Percentiles rank a stretch among this genome's conserved stretches.
These are phyloP conservation scores for Rhagophthalmus giganteus DNA, from an alignment of 2,888 invertebrate genomes.

Conservation along the genomic window DNA sequence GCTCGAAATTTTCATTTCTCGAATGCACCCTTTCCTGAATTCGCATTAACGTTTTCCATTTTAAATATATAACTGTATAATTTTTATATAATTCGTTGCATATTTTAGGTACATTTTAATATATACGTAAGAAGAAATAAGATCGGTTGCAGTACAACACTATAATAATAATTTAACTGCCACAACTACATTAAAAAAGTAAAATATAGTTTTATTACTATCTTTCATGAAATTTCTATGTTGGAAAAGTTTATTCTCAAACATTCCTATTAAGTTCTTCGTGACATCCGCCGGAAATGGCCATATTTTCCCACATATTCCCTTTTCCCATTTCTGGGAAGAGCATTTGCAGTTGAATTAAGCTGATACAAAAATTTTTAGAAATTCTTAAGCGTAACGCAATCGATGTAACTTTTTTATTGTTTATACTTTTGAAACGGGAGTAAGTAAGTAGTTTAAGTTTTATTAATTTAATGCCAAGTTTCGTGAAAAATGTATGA, in stretches of 20 bases:
- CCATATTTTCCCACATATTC: slow-evolving; percentile 41
- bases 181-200: slow-evolving; percentile 3
- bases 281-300: slow-evolving; percentile 41
- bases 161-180: slow-evolving; percentile 2
- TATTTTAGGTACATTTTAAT: too few relatives aligned
- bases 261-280: slow-evolving; percentile 37
- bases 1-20: slow-evolving; percentile 25
- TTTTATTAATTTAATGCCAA: too few relatives aligned
- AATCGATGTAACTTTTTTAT: background rate
- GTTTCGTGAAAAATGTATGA: too few relatives aligned
- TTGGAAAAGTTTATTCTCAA: slow-evolving; percentile 32
- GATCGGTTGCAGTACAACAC: background rate
- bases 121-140: too few relatives aligned
- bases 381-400: slow-evolving; percentile 10
- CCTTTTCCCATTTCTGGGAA: slow-evolving; percentile 35
- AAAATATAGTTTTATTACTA: slow-evolving; percentile 24
- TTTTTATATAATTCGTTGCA: too few relatives aligned
- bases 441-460: background rate
- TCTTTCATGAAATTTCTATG: slow-evolving; percentile 30
- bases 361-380: slow-evolving; percentile 34
- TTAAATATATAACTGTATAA: slow-evolving; percentile 16
- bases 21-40: slow-evolving; percentile 16
- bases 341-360: slow-evolving; percentile 36
- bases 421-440: background rate
- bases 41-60: slow-evolving; percentile 12